Evolutionary conservation across 2,888 invertebrate species (phyloP), one percentile per base, ranked within the genome.

Genomic region (Heliconius cydno): DNA sequence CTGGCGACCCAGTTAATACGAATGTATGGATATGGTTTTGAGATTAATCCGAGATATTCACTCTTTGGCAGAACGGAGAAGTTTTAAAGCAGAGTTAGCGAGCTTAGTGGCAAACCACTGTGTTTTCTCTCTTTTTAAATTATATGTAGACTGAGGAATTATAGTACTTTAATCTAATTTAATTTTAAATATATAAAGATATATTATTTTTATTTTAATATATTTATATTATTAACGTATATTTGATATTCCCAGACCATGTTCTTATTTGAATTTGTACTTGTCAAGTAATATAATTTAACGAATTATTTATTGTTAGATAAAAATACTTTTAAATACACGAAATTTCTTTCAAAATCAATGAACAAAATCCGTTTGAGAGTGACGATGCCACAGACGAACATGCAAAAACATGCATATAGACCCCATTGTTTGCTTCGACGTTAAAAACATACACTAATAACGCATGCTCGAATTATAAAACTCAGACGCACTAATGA

Each of bases 1-100:
- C 76, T 38, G 66, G 71, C 76, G 79, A 76, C 79, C 76, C 76
- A 34, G 30, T 60, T 73, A 60, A 60, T 73, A 57, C 52, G 57
- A 73, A 57, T 72, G 52, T 38, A 41, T 66, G 68, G 68, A 41
- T 30, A 57, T 57, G 57, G n/a, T 73, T 73, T 73, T 5, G 19
- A 57, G 13, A 57, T 34, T 60, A 73, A 73, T 73, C 34, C 68
- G 7, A 41, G n/a, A 2, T 25, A 41, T 68, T 68, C 68, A 2
- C n/a, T 41, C 38, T 41, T 68, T 25, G 41, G 25, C n/a, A n/a
- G n/a, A 25, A 13, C 22, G 67, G 28, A 63, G 3, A 5, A 19
- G 38, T 60, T 7, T 60, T n/a, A n/a, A n/a, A 22, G 57, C 4
- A n/a, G 9, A 22, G 22, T 34, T 67, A 67, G 10, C 3, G 34